Conservation (phyloP, 2,113 vertebrate species). For the Rhea americana region DNA sequence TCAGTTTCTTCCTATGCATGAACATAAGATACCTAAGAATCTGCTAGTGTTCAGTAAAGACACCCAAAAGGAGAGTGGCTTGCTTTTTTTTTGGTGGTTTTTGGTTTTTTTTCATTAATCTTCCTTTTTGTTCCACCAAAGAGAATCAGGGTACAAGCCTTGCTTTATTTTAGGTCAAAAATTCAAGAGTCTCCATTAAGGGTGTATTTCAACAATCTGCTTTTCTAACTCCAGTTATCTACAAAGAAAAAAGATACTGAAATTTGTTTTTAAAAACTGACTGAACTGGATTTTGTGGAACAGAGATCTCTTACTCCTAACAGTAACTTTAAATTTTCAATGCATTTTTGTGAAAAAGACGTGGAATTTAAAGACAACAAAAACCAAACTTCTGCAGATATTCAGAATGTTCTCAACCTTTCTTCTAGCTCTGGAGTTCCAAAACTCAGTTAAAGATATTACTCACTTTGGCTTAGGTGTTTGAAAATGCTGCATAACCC, state of each 20-base stretch:
- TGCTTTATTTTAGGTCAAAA: neutral
- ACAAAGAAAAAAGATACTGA: neutral
- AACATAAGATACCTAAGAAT: neutral
- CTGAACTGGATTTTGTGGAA: neutral
- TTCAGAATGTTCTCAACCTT: neutral
- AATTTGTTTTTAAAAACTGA: neutral
- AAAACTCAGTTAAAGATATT: fast-evolving
- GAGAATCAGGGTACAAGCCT: neutral
- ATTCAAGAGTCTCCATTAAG: neutral
- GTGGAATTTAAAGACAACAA: neutral
- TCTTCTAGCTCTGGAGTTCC: neutral
- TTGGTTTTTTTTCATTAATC: neutral
- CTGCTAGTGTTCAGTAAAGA: neutral
- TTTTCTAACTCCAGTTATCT: neutral
- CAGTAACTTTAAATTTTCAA: neutral
- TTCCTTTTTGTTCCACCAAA: neutral
- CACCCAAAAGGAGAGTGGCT: neutral
- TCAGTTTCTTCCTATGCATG: constrained; percentile 67
- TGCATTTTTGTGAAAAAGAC: neutral
- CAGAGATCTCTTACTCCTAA: fast-evolving
- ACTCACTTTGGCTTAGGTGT: neutral
- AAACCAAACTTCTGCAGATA: neutral
- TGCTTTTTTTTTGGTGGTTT: neutral
- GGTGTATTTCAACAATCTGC: neutral
- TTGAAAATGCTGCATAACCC: fast-evolving